These are phyloP conservation scores for Catamblyrhynchus diadema DNA, from an alignment of 2,797 vertebrate genomes.

Conservation along the genomic window DNA sequence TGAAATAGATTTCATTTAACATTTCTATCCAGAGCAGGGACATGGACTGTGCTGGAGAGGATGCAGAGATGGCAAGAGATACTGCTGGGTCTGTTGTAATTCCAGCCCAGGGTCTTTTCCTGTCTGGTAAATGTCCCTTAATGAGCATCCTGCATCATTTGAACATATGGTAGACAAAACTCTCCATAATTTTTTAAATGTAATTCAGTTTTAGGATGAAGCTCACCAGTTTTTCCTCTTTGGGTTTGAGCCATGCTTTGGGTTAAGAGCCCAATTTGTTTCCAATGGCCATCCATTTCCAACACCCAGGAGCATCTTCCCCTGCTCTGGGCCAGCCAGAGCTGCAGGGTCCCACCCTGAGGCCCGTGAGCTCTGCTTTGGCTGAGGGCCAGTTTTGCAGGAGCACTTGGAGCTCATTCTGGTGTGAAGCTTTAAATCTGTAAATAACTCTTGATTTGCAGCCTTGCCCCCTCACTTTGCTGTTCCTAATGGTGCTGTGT, in stretches of 20 bases:
- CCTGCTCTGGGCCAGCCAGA: background rate
- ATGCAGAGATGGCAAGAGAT: background rate
- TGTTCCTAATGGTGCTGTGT: background rate
- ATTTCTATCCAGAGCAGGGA: background rate
- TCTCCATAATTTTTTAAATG: background rate
- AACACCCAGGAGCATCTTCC: background rate
- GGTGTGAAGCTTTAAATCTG: background rate
- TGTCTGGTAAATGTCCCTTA: background rate
- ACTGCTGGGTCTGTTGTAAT: background rate
- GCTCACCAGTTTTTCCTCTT: background rate
- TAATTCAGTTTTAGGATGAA: background rate
- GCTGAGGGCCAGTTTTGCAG: background rate
- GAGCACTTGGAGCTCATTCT: background rate
- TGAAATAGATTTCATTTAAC: background rate
- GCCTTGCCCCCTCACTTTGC: background rate
- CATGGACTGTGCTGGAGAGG: background rate
- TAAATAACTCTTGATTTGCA: background rate
- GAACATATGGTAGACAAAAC: rapidly evolving
- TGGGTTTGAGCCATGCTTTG: background rate
- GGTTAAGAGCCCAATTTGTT: background rate
- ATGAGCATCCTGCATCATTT: background rate
- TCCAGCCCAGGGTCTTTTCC: background rate
- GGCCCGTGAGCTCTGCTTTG: rapidly evolving
- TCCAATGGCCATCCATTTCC: background rate
- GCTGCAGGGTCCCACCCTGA: background rate